phyloP scores from a whole-genome alignment of 2,113 vertebrate species.

The Pontoporia blainvillei region DNA sequence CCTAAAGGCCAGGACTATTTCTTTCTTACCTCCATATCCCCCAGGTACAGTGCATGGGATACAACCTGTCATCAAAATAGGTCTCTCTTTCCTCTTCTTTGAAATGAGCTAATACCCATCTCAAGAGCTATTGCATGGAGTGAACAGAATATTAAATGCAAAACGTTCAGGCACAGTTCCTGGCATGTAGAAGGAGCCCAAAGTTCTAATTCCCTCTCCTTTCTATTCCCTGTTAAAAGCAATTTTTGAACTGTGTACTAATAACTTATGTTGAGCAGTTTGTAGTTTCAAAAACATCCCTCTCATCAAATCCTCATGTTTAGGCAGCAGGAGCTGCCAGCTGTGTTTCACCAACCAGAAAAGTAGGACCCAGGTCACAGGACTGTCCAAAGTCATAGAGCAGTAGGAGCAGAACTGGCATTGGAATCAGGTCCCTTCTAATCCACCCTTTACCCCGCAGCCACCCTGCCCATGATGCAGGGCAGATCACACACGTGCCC shows the following conservation, averaged over 20 bases:
- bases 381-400: not conserved
- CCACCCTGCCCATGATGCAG: not conserved
- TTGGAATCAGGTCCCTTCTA: not conserved
- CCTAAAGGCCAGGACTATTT: not conserved
- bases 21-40: not conserved
- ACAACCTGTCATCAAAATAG: not conserved
- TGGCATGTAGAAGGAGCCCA: no score
- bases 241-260: not conserved
- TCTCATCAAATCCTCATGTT: not conserved
- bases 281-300: not conserved
- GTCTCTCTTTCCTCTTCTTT: not conserved
- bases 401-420: not conserved
- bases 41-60: not conserved
- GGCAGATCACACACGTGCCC: not conserved
- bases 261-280: not conserved
- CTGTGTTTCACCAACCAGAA: not conserved
- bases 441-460: not conserved
- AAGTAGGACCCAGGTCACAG: not conserved
- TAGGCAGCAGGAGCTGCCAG: not conserved
- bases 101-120: not conserved
- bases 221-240: not conserved
- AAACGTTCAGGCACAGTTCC: not conserved
- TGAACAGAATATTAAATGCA: not conserved
- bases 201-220: not conserved
- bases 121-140: not conserved